Base-by-base conservation (phyloP, 2,797 vertebrate genomes). In the Acanthurus tractus region DNA sequence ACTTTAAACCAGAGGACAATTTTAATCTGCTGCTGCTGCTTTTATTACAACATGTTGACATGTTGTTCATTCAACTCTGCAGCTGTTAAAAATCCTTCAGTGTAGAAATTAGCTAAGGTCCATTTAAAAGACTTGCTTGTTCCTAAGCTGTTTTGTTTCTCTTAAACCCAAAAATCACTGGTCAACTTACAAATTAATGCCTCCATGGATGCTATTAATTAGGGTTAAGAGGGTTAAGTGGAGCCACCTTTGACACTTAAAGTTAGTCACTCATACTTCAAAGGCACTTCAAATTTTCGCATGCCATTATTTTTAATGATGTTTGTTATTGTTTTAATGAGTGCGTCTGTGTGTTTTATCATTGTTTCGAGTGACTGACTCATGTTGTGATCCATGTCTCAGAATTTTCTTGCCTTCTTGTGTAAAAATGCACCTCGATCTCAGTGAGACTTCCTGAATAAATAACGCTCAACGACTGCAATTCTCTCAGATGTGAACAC, bases 391-490 rank as follows among this genome's bases (percentile, higher is more conserved):
- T 42, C 2, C 67, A 34, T 14, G 23, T 63, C 29, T 67, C 38
- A 11, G 15, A 56, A 38, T 34, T 68, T 23, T 48, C n/a, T 66
- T 29, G 2, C 7, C 23, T 23, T 65, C 71, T 65, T 17, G 0
- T 58, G 14, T 71, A 68, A 70, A 70, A 76, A 68, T 45, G 12
- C 29, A 56, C 59, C 4, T 10, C 57, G 45, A 71, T 68, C 36
- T 63, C n/a, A 23, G 25, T 18, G 49, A 72, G 53, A 70, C 45
- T 44, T 58, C 18, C 45, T 65, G 9, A 84, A 74, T 76, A 68
- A 78, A 80, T 77, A 34, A 62, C 38, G 46, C 3, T 54, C n/a
- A 78, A 61, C 42, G 66, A 53, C 38, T 66, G 42, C 11, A 55
- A 44, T 63, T 79, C 14, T 18, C 17, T 58, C 0, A 55, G 50